Percentiles rank a stretch among this genome's conserved stretches.
Conservation (phyloP, 2,888 invertebrate species). For the Neocrepidodera transversa region DNA sequence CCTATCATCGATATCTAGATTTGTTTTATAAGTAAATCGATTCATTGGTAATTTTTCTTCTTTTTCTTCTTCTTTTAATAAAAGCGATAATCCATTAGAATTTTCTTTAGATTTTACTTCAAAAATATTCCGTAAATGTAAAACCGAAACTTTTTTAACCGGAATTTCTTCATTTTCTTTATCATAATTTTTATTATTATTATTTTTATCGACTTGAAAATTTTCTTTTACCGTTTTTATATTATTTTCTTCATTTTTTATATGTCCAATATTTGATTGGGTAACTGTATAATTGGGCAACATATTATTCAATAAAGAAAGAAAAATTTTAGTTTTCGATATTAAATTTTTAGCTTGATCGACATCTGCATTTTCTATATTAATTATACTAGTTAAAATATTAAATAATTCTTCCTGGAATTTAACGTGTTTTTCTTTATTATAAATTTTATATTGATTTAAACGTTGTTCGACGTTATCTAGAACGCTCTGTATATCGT, state of each 20-base stretch:
- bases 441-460: constrained; percentile 41
- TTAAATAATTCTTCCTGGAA: constrained; percentile 45
- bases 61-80: constrained; percentile 19
- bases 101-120: constrained; percentile 33
- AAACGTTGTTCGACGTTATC: constrained; percentile 35
- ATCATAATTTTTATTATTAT: too few species aligned
- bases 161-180: too few species aligned
- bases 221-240: constrained; percentile 14
- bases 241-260: neutral
- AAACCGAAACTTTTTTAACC: constrained; percentile 29
- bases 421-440: constrained; percentile 44
- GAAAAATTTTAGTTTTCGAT: constrained; percentile 37
- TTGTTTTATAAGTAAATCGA: constrained; percentile 6
- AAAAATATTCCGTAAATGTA: constrained; percentile 36
- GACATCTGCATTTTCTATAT: constrained; percentile 37
- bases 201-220: constrained; percentile 6
- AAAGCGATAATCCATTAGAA: constrained; percentile 11
- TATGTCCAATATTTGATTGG: neutral
- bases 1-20: too few species aligned
- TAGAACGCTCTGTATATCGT: constrained; percentile 42
- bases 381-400: constrained; percentile 41
- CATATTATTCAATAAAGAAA: constrained; percentile 40
- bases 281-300: constrained; percentile 33
- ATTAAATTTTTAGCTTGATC: constrained; percentile 37
- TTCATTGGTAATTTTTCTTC: constrained; percentile 10